phyloP scores from a whole-genome alignment of 35 echinoderm and acorn worm genomes.

The Diadema setosum region DNA sequence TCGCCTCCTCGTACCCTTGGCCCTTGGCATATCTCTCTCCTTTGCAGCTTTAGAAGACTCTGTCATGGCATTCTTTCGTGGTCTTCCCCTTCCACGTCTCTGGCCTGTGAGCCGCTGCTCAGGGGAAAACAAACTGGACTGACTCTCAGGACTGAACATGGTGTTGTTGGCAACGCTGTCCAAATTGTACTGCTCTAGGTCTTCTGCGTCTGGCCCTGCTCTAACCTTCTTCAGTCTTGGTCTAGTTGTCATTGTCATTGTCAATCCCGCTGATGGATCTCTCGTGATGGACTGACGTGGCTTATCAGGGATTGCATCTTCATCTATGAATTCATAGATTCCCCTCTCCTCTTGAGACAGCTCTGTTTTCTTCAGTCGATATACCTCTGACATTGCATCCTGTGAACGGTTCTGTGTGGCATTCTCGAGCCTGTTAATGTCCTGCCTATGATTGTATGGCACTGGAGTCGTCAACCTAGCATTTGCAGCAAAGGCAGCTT shows the following conservation, averaged over 20 bases:
- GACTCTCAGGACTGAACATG: neutral
- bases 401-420: too few relatives aligned
- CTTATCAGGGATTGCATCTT: neutral
- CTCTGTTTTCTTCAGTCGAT: neutral
- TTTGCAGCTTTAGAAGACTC: neutral
- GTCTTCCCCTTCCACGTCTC: neutral
- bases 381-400: too few relatives aligned
- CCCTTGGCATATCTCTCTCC: neutral
- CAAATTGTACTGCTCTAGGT: neutral
- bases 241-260: too few relatives aligned
- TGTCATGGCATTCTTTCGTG: neutral
- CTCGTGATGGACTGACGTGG: neutral
- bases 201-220: neutral
- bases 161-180: neutral
- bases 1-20: neutral
- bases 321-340: neutral
- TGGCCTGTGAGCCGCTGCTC: neutral
- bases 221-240: too few relatives aligned
- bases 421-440: too few relatives aligned
- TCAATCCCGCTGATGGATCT: neutral
- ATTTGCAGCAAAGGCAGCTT: neutral
- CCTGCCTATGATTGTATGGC: too few relatives aligned
- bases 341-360: neutral
- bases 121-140: neutral
- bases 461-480: neutral